These are phyloP conservation scores for Nasonia longicornis DNA, from an alignment of 1,140 invertebrate species.

Conservation along the genomic window DNA sequence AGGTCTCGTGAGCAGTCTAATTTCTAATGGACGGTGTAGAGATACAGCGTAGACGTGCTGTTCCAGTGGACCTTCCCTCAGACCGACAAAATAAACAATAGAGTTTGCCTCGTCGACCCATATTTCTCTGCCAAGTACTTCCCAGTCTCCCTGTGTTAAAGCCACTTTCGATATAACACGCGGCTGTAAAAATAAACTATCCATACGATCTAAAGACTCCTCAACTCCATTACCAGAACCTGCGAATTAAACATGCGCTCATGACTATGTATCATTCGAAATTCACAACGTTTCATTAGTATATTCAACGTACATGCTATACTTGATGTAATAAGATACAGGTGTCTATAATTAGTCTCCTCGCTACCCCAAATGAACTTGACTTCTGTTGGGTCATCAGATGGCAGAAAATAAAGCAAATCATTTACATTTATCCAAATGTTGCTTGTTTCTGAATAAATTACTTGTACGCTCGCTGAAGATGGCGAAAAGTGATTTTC, in stretches of 20 bases:
- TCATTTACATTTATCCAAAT: constrained; percentile 95
- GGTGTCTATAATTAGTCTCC: constrained; percentile 90
- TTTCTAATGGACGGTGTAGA: constrained; percentile 74
- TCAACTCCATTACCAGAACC: constrained; percentile 68
- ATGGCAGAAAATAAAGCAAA: constrained; percentile 85
- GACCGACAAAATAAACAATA: constrained; percentile 85
- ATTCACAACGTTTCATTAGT: neutral
- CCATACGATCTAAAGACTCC: constrained; percentile 68
- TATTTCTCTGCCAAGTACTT: constrained; percentile 80
- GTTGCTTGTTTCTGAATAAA: constrained; percentile 78
- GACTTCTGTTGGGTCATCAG: constrained; percentile 69
- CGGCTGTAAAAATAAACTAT: constrained; percentile 71
- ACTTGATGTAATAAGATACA: constrained; percentile 82
- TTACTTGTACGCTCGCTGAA: constrained; percentile 73
- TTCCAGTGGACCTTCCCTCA: constrained; percentile 84
- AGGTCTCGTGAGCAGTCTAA: constrained; percentile 78
- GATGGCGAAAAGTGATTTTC: constrained; percentile 69
- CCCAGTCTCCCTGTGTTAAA: constrained; percentile 86
- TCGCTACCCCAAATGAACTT: constrained; percentile 94
- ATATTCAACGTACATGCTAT: constrained; percentile 58
- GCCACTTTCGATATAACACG: constrained; percentile 76
- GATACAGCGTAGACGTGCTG: constrained; percentile 87
- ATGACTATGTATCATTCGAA: neutral
- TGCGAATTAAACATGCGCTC: constrained; percentile 48
- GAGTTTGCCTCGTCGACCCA: constrained; percentile 81